Base-by-base conservation (phyloP, 2,888 invertebrate species). In the Strigamia crassipes region DNA sequence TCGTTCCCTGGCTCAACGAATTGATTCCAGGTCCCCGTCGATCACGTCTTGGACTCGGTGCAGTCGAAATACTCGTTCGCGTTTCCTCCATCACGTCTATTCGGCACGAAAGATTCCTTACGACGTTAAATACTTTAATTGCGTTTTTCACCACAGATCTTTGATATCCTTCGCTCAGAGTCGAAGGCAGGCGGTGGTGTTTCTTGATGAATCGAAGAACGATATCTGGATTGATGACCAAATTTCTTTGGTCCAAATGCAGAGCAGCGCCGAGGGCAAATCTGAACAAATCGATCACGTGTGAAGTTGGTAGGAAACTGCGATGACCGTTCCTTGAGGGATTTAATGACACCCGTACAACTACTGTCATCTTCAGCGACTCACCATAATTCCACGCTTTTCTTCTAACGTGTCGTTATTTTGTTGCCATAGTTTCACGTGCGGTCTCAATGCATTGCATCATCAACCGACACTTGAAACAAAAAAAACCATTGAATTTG, bases 331-430 rank as follows among this genome's bases (percentile, higher is more conserved):
- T 66, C 21, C 61, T 66, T 66, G 18, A 66, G 61, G 61, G 61
- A 23, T 66, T 66, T 66, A 66, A 21, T 66, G 61, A 66, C 61
- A 66, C 61, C 61, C 61, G 61, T 23, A 66, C 12, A 21, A 66
- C 61, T 21, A 66, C 61, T 66, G 61, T 66, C 61, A 66, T 66
- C 61, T 66, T 66, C 61, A 66, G 61, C 61, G 61, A 66, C 61
- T 66, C 13, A 66, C 23, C 61, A 51, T 51, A 51, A 51, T 51
- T 51, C n/a, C 51, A 51, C 51, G 38, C 6, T 38, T 38, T 38
- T 10, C 38, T 38, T 38, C 38, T 38, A 38, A 38, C 38, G 46
- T 46, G n/a, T 15, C 12, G 13, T n/a, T 46, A n/a, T 46, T 46
- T 46, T 46, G 46, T 46, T 46, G 46, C 46, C 46, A 46, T 46